Conservation (phyloP, 1,140 invertebrate genomes). For the Scaptomyza pallida region DNA sequence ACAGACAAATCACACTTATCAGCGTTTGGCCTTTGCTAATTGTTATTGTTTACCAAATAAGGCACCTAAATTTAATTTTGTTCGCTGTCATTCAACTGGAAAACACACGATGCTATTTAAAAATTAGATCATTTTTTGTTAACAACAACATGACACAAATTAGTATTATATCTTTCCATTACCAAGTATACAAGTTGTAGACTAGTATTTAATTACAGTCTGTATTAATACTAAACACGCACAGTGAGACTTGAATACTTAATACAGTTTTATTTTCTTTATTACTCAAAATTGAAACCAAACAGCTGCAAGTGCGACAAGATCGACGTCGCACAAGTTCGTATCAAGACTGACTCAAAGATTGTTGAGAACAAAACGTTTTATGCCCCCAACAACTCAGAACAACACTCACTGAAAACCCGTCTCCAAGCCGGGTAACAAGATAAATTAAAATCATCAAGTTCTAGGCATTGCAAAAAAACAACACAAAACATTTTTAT, state of each 20-base stretch:
- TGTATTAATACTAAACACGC: constrained; percentile 6
- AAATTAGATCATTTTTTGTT: neutral
- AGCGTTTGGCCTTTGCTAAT: neutral
- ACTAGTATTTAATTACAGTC: neutral
- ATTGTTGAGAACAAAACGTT: constrained; percentile 71
- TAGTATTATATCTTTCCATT: neutral
- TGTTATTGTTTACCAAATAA: neutral
- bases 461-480: constrained; percentile 10
- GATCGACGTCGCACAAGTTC: constrained; percentile 45
- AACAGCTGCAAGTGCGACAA: constrained; percentile 39
- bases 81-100: no score
- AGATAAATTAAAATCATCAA: constrained; percentile 48
- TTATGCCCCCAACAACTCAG: constrained; percentile 45
- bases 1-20: neutral
- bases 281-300: constrained; percentile 1
- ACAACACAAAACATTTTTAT: neutral
- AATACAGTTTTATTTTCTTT: neutral
- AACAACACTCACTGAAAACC: constrained; percentile 52
- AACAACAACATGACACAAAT: neutral
- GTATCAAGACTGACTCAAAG: constrained; percentile 58
- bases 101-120: neutral
- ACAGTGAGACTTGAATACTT: neutral
- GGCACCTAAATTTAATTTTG: neutral
- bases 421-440: constrained; percentile 43
- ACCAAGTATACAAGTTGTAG: neutral